phyloP scores from a whole-genome alignment of 2,888 invertebrate species.

The Tinea semifulvella region DNA sequence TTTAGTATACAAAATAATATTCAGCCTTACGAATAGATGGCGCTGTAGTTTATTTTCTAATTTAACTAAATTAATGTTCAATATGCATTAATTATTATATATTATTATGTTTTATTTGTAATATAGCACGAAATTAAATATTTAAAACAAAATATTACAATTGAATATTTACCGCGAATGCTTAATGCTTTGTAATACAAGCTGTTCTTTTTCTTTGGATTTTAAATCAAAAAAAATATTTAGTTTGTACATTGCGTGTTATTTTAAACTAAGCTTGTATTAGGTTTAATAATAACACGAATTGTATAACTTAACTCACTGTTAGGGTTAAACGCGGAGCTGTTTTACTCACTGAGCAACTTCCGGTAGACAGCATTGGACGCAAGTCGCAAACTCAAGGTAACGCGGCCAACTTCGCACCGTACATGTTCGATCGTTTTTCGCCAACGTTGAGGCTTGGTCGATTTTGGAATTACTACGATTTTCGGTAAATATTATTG shows the following conservation, averaged over 20 bases:
- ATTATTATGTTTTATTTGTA: neutral
- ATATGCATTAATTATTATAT: neutral
- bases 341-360: conserved; percentile 19
- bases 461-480: conserved; percentile 47
- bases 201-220: too few relatives aligned
- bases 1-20: neutral
- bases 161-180: neutral
- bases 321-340: too few relatives aligned
- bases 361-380: conserved; percentile 43
- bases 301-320: too few relatives aligned
- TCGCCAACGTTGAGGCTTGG: conserved; percentile 58
- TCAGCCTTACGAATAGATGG: neutral
- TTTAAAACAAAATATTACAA: neutral
- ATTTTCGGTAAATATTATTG: conserved; percentile 62
- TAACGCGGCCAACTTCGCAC: conserved; percentile 51
- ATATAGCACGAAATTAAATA: neutral
- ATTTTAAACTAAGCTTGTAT: too few relatives aligned
- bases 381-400: conserved; percentile 36
- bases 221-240: too few relatives aligned
- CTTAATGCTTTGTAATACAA: too few relatives aligned
- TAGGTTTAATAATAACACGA: too few relatives aligned
- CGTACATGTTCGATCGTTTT: conserved; percentile 62
- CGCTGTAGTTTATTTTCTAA: too few relatives aligned
- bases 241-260: too few relatives aligned
- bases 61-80: too few relatives aligned